phyloP scores from a whole-genome alignment of 64 coral and sea anemone species.

The Actinia tenebrosa region DNA sequence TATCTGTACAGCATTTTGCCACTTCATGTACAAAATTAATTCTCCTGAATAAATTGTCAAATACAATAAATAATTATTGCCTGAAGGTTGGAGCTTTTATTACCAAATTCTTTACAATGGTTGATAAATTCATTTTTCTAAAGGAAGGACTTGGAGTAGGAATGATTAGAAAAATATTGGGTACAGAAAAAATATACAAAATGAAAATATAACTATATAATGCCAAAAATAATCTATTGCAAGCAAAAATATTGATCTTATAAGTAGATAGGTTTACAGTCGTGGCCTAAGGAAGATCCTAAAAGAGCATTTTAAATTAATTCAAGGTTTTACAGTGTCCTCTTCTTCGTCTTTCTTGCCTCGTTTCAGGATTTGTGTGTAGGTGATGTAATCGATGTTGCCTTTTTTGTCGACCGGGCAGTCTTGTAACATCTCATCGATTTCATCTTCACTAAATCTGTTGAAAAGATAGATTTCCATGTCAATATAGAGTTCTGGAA shows the following conservation, averaged over 20 bases:
- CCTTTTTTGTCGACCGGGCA: slow-evolving; percentile 54
- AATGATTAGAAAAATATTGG: background rate
- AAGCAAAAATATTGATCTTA: background rate
- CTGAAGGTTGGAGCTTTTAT: slow-evolving; percentile 1
- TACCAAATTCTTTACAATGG: background rate
- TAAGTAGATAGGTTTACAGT: background rate
- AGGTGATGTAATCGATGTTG: slow-evolving; percentile 50
- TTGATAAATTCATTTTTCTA: background rate
- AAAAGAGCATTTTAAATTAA: no score
- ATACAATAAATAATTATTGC: slow-evolving; percentile 22
- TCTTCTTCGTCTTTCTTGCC: slow-evolving; percentile 56
- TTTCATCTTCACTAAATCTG: slow-evolving; percentile 62
- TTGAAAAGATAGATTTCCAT: background rate
- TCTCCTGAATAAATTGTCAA: background rate
- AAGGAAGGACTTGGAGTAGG: background rate
- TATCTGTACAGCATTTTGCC: no score
- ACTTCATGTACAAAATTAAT: background rate
- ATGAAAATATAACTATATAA: background rate
- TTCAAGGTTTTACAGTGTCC: background rate
- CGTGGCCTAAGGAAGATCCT: no score
- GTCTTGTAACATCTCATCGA: slow-evolving; percentile 64
- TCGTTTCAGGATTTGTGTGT: slow-evolving; percentile 55
- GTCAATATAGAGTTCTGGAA: background rate
- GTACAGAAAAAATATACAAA: background rate
- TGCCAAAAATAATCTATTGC: background rate